Conservation (phyloP, 2,888 invertebrate species). For the Oscheius sp. region DNA sequence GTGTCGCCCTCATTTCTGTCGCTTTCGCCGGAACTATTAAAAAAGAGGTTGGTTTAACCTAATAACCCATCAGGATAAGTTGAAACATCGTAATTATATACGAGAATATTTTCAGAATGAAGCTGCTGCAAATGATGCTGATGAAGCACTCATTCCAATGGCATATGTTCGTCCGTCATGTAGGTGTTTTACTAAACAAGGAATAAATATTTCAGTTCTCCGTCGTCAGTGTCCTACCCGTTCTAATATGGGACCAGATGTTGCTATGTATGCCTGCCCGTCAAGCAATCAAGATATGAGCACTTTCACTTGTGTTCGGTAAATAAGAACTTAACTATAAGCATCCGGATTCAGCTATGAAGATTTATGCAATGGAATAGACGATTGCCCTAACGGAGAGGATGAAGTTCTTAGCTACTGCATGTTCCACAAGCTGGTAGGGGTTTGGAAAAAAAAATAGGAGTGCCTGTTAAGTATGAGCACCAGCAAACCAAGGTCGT, state of each 20-base stretch:
- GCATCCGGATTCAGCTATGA: conserved; percentile 1
- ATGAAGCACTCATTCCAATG: neutral
- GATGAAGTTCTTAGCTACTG: conserved; percentile 13
- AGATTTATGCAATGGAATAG: conserved; percentile 21
- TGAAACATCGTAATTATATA: too few species aligned
- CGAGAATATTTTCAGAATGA: neutral
- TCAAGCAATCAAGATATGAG: conserved; percentile 5
- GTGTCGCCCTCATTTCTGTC: too few species aligned
- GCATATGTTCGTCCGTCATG: neutral
- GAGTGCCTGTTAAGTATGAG: conserved; percentile 3
- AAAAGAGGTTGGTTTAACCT: too few species aligned
- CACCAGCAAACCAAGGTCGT: conserved; percentile 18
- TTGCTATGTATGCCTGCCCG: conserved; percentile 23
- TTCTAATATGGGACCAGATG: neutral
- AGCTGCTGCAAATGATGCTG: neutral
- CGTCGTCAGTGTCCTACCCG: conserved; percentile 15
- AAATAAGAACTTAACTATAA: neutral
- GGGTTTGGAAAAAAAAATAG: neutral
- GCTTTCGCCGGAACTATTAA: too few species aligned
- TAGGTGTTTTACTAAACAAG: neutral
- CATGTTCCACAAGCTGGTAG: conserved; percentile 24
- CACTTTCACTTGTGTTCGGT: conserved; percentile 15
- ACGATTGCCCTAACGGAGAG: conserved; percentile 19
- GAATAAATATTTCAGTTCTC: neutral
- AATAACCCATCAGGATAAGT: too few species aligned